Conservation (phyloP, 2,797 vertebrate species). For the Pseudomugil gertrudae region DNA sequence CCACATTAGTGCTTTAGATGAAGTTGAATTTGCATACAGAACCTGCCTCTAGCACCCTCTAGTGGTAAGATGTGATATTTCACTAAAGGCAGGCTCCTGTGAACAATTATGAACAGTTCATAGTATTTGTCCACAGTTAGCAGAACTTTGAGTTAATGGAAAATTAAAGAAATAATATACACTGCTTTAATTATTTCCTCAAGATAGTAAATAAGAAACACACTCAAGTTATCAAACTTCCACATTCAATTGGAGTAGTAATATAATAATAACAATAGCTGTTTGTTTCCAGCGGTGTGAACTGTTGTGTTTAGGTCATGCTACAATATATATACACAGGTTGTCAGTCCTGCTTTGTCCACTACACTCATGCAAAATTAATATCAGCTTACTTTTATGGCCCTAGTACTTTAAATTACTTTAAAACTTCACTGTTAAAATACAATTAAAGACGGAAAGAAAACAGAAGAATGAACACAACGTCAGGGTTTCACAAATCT, state of each 20-base stretch:
- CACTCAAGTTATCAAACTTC: no score
- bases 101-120: neutral
- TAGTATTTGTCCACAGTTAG: neutral
- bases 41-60: neutral
- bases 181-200: neutral
- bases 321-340: neutral
- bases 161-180: neutral
- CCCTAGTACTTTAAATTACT: neutral
- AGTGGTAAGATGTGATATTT: neutral
- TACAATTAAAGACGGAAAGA: neutral
- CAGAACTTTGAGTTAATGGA: neutral
- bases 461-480: constrained; percentile 11
- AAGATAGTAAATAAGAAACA: no score
- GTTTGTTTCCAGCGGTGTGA: no score
- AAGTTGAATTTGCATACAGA: neutral
- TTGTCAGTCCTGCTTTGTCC: neutral
- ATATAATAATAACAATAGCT: no score
- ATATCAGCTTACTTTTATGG: neutral
- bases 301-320: neutral
- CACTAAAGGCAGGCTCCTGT: neutral
- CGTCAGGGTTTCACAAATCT: constrained; percentile 10
- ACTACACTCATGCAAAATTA: neutral
- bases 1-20: neutral
- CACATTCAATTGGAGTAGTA: no score
- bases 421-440: neutral